These are phyloP conservation scores for Cotesia typhae DNA, from an alignment of 1,140 invertebrate genomes.

Conservation along the genomic window DNA sequence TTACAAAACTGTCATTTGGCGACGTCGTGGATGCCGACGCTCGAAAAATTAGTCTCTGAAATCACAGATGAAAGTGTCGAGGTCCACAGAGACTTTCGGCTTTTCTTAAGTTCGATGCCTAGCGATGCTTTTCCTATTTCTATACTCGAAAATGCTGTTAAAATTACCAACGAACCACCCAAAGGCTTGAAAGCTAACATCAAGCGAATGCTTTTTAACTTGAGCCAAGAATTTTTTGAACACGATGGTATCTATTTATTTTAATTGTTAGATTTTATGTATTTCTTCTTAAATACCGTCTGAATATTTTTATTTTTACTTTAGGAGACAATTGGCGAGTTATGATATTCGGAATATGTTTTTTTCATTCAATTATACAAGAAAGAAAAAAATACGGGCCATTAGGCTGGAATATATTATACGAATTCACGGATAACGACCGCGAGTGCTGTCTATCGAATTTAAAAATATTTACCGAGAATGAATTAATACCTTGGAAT, in stretches of 20 bases:
- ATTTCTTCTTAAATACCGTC: too few relatives aligned
- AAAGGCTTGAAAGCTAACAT: slow-evolving; percentile 86
- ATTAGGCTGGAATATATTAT: slow-evolving; percentile 94
- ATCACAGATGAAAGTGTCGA: slow-evolving; percentile 72
- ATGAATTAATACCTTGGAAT: slow-evolving; percentile 82
- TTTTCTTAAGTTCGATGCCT: slow-evolving; percentile 90
- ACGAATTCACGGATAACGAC: slow-evolving; percentile 92
- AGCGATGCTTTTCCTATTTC: slow-evolving; percentile 87
- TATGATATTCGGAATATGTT: slow-evolving; percentile 82
- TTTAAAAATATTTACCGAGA: slow-evolving; percentile 81
- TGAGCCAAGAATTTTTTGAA: slow-evolving; percentile 83
- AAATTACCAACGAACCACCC: slow-evolving; percentile 92
- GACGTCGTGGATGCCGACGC: slow-evolving; percentile 85
- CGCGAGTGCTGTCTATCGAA: slow-evolving; percentile 87
- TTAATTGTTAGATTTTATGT: slow-evolving; percentile 5
- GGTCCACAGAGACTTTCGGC: slow-evolving; percentile 77
- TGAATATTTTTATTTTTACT: slow-evolving; percentile 60
- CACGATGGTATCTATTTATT: slow-evolving; percentile 71
- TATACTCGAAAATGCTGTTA: slow-evolving; percentile 89
- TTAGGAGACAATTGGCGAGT: slow-evolving; percentile 77
- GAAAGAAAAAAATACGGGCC: slow-evolving; percentile 93
- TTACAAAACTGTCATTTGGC: slow-evolving; percentile 92
- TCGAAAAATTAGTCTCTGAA: slow-evolving; percentile 77
- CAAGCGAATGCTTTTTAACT: slow-evolving; percentile 80
- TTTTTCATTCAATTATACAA: slow-evolving; percentile 93